These are phyloP conservation scores for Mirza zaza DNA, from an alignment of 2,113 vertebrate species.

Conservation along the genomic window DNA sequence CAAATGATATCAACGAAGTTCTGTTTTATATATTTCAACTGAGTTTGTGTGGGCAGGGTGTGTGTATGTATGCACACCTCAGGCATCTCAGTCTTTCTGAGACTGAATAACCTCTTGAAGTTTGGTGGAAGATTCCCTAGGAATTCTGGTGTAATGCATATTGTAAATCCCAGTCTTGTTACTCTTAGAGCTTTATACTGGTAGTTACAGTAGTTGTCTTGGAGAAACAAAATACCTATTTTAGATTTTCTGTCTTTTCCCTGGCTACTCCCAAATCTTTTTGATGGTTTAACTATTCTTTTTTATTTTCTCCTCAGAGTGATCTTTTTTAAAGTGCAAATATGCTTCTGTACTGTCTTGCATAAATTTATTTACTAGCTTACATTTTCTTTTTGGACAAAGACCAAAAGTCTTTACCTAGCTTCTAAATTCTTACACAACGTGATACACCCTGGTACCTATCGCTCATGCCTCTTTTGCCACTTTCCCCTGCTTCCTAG, in stretches of 20 bases:
- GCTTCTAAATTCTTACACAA: not conserved
- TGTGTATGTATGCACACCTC: too few relatives aligned
- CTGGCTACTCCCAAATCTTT: not conserved
- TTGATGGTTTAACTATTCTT: not conserved
- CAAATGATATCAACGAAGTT: not conserved
- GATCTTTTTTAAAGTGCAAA: not conserved
- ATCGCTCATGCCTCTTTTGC: not conserved
- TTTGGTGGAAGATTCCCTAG: not conserved
- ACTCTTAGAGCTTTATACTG: not conserved
- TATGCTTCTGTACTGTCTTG: not conserved
- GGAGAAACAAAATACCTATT: not conserved
- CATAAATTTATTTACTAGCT: not conserved
- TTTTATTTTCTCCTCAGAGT: not conserved
- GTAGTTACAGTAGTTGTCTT: not conserved
- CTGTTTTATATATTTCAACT: not conserved
- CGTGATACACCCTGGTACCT: rapidly evolving
- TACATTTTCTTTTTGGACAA: not conserved
- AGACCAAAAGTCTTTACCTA: not conserved
- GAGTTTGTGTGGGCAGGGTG: not conserved
- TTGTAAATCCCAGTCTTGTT: not conserved
- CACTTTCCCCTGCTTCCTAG: not conserved
- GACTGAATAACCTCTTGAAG: not conserved
- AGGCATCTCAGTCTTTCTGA: not conserved
- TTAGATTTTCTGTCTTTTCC: not conserved
- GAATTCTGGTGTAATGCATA: not conserved